A percentile compares a stretch with the other conserved stretches of the same genome.
Conservation (phyloP, 2,113 vertebrate species). For the Hipposideros armiger region DNA sequence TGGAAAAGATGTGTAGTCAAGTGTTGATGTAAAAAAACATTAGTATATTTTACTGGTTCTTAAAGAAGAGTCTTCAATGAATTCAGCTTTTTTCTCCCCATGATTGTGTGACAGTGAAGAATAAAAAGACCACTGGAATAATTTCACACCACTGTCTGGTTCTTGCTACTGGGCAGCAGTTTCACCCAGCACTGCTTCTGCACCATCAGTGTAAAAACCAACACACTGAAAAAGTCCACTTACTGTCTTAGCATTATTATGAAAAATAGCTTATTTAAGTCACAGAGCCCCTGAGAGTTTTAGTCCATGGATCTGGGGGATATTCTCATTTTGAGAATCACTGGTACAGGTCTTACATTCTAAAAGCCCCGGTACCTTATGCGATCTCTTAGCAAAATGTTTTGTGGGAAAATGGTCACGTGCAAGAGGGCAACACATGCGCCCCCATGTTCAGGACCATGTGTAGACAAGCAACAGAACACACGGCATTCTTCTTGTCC, state of each 20-base stretch:
- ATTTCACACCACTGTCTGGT: not conserved
- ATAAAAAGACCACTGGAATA: not conserved
- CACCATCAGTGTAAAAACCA: not conserved
- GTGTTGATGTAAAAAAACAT: not conserved
- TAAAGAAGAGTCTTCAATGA: not conserved
- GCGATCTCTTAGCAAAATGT: not conserved
- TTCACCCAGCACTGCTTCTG: not conserved
- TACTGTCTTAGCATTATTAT: not conserved
- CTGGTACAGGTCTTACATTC: not conserved
- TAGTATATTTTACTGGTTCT: not conserved
- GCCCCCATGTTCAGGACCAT: accelerated
- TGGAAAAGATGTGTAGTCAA: not conserved
- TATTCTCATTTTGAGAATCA: not conserved
- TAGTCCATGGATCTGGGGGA: not conserved
- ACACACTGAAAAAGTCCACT: not conserved
- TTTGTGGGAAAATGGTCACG: not conserved
- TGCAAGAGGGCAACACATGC: accelerated
- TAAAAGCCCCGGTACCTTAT: not conserved
- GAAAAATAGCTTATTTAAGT: not conserved
- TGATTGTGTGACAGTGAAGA: not conserved
- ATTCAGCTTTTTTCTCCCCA: not conserved
- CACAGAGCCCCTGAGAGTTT: not conserved
- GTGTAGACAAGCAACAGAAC: not conserved
- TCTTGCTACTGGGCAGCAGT: not conserved
- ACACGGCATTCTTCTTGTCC: not conserved